Percentiles rank a stretch among this genome's conserved stretches.
Conservation (phyloP, 1,140 invertebrate species). For the Drosophila paulistorum region DNA sequence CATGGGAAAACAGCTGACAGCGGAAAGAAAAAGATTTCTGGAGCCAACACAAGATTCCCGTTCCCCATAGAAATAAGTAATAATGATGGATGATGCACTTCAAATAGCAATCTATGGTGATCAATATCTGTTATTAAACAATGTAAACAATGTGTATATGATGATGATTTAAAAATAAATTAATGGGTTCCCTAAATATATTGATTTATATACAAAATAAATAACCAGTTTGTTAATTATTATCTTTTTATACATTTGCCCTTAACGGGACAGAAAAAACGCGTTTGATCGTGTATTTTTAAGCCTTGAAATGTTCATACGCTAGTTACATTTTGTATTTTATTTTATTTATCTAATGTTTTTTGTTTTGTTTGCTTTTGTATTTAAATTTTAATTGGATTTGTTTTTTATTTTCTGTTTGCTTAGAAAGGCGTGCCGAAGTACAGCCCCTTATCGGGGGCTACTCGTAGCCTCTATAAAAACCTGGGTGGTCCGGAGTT, state of each 20-base stretch:
- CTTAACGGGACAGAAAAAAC: slow-evolving; percentile 16
- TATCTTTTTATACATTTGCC: slow-evolving; percentile 17
- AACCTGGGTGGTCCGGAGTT: slow-evolving; percentile 81
- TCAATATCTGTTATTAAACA: too few species aligned
- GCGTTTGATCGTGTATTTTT: slow-evolving; percentile 23
- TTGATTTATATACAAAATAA: neutral
- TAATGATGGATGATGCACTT: too few species aligned
- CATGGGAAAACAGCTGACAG: too few species aligned
- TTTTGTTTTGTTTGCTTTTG: slow-evolving; percentile 26
- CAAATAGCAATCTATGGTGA: too few species aligned
- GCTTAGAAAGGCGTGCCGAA: slow-evolving; percentile 81
- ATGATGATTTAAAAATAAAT: neutral
- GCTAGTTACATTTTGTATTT: slow-evolving; percentile 40
- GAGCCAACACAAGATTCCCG: too few species aligned
- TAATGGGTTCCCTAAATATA: too few species aligned
- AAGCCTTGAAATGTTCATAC: slow-evolving; percentile 22
- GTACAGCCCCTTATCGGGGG: slow-evolving; percentile 74
- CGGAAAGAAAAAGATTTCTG: too few species aligned
- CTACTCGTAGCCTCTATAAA: slow-evolving; percentile 82
- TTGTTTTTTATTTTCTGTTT: slow-evolving; percentile 19
- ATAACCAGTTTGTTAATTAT: neutral
- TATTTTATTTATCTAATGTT: slow-evolving; percentile 52
- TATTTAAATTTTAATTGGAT: slow-evolving; percentile 50
- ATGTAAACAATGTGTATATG: too few species aligned
- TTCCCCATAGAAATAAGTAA: too few species aligned